phyloP scores from a whole-genome alignment of 2,888 invertebrate genomes.

The Zygogramma bicolorata region DNA sequence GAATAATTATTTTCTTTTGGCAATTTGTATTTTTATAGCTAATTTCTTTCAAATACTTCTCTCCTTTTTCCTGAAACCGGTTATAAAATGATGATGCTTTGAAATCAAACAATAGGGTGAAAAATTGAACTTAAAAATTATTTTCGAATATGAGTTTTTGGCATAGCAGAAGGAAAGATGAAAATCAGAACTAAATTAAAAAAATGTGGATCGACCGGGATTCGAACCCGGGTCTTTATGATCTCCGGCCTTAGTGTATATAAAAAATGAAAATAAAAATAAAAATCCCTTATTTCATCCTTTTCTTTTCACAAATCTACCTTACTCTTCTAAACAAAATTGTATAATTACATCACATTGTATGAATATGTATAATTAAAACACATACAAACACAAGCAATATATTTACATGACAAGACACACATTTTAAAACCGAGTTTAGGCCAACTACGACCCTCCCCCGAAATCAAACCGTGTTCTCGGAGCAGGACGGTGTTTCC shows the following conservation, averaged over 20 bases:
- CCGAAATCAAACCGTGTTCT: too few species aligned
- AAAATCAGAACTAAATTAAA: background rate
- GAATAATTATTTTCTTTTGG: background rate
- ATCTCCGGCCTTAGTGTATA: background rate
- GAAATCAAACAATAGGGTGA: background rate
- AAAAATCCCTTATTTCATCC: too few species aligned
- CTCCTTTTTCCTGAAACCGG: background rate
- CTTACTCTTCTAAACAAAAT: too few species aligned
- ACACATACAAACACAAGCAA: too few species aligned
- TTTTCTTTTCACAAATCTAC: too few species aligned
- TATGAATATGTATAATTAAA: too few species aligned
- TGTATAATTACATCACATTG: too few species aligned
- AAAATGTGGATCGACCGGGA: background rate
- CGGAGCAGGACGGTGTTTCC: too few species aligned
- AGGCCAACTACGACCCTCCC: too few species aligned
- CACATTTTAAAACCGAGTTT: too few species aligned
- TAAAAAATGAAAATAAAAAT: too few species aligned
- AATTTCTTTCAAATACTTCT: background rate
- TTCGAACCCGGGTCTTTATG: background rate
- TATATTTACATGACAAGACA: too few species aligned
- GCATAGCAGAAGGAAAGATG: background rate
- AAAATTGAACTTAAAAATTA: background rate
- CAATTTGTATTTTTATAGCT: background rate
- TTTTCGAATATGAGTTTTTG: background rate
- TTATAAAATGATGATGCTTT: background rate